Base-by-base conservation (phyloP, 2,113 vertebrate species). In the Lasiurus borealis region DNA sequence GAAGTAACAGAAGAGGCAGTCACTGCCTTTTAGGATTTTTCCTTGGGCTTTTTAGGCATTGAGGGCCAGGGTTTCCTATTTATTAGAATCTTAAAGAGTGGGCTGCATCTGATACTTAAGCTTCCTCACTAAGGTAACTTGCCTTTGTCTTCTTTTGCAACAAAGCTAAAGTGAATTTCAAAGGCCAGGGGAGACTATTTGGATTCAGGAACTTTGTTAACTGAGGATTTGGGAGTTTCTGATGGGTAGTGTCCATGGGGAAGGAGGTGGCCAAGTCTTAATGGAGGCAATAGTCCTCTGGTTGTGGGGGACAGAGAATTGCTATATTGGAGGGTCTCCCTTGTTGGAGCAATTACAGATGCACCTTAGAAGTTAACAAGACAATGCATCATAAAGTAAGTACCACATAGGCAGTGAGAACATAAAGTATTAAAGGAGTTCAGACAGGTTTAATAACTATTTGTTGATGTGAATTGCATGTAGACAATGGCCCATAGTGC, bases 401-500 rank as follows among this genome's bases (percentile, higher is more conserved):
- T 76, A 27, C 68, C 52, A 75, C 82, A n/a, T 29, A 84, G 85
- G 36, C 54, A 44, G 75, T 59, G 83, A 50, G 62, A 84, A 81
- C 59, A 89, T 62, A 27, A 59, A 78, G 34, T 16, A 21, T 27
- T 64, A 48, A 69, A 66, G n/a, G 44, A 83, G 44, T 93, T 83
- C 80, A 25, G 48, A 91, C 52, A 69, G 52, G 36, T 66, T 94
- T 93, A 95, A 91, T 96, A 86, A 82, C 64, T 91, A 73, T 88
- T 92, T 93, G 77, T 75, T 64, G 71, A 80, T 84, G 89, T 92
- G 59, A 91, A 80, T 89, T 84, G 21, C 87, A 52, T 59, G 64
- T 78, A 72, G 81, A 93, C 80, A 71, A 59, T 86, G 90, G 76
- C 66, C 88, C 23, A 13, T 50, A 52, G 88, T 69, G 40, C 64